These are phyloP conservation scores for Stylophora pistillata DNA, from an alignment of 64 coral and sea anemone genomes.

Conservation along the genomic window DNA sequence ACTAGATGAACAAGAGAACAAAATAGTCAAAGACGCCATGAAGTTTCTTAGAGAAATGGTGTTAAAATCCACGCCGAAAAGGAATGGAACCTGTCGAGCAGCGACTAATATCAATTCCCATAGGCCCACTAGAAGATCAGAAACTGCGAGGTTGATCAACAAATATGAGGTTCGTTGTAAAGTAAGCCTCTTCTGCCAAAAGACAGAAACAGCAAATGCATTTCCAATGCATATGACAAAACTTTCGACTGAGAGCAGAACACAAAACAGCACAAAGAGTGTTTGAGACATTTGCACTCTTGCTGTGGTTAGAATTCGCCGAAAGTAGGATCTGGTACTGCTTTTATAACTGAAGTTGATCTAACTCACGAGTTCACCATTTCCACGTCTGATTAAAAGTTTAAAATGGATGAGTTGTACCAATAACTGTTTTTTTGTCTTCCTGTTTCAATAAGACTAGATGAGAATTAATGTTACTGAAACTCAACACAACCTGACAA, in stretches of 20 bases:
- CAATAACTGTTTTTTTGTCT: no score
- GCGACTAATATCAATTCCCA: neutral
- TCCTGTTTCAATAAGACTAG: no score
- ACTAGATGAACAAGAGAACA: neutral
- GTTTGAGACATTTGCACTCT: neutral
- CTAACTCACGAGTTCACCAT: no score
- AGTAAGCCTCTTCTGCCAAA: neutral
- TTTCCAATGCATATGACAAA: neutral
- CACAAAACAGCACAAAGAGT: neutral
- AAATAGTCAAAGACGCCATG: neutral
- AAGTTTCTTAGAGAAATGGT: neutral
- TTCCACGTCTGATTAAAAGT: no score
- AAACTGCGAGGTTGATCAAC: neutral
- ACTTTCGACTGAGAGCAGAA: neutral
- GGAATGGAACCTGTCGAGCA: neutral
- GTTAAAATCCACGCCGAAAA: neutral
- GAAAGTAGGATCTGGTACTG: no score
- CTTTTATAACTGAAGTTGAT: no score
- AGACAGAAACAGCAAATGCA: slow-evolving; percentile 1
- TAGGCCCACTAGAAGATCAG: neutral
- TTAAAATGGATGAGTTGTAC: no score
- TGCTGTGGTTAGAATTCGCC: neutral
- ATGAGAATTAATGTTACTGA: no score
- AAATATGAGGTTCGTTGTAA: neutral
- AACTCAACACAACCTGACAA: no score